These are phyloP conservation scores for Sorex araneus DNA, from an alignment of 2,113 vertebrate genomes.

Conservation along the genomic window DNA sequence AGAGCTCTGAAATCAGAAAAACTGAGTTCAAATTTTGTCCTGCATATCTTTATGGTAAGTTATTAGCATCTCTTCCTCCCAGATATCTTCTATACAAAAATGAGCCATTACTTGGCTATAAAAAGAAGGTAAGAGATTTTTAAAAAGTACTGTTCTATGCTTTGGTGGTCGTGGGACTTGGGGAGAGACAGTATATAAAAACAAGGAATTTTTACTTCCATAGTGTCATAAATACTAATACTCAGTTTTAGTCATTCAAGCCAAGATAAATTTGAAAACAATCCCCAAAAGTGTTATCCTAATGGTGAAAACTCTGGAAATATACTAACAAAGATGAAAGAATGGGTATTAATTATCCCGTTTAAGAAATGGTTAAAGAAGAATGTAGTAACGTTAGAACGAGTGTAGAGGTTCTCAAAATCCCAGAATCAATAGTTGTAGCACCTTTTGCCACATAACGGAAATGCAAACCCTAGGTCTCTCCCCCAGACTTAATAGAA, in stretches of 20 bases:
- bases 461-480: background rate
- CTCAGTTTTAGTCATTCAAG: background rate
- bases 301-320: slow-evolving; percentile 54
- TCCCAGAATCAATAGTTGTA: background rate
- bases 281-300: slow-evolving; percentile 10
- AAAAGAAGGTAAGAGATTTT: background rate
- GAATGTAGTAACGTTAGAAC: background rate
- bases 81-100: background rate
- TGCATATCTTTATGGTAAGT: background rate
- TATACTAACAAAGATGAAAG: slow-evolving; percentile 12
- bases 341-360: background rate
- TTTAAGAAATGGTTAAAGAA: background rate
- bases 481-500: background rate
- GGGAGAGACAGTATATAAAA: background rate
- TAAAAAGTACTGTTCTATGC: background rate
- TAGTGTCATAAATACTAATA: slow-evolving; percentile 43
- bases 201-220: slow-evolving; percentile 24
- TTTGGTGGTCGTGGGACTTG: background rate
- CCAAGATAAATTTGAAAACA: slow-evolving; percentile 48
- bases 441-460: background rate
- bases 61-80: background rate
- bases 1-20: background rate
- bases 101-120: background rate
- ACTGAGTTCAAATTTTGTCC: background rate
- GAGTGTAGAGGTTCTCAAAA: background rate